A percentile compares a stretch with the other conserved stretches of the same genome.
Conservation (phyloP, 2,797 vertebrate genomes). For the Tiaroga cobitis region DNA sequence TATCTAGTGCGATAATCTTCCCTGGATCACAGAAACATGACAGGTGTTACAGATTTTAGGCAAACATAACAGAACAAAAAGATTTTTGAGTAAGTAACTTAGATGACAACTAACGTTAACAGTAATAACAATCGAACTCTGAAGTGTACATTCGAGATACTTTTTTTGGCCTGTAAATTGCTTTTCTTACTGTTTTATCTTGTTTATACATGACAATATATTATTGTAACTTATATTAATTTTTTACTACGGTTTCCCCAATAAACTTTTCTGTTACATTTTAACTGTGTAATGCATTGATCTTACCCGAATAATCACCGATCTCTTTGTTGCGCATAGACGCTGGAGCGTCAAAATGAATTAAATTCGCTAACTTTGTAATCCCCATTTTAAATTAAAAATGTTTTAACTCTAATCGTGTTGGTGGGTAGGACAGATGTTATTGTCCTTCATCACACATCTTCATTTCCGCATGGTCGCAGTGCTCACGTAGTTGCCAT, state of each 20-base stretch:
- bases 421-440: not conserved
- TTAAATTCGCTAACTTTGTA: constrained; percentile 76
- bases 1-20: constrained; percentile 80
- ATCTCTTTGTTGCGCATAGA: constrained; percentile 74
- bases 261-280: not conserved
- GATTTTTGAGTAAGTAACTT: not conserved
- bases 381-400: constrained; percentile 74
- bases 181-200: not conserved
- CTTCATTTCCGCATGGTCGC: not conserved
- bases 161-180: not conserved
- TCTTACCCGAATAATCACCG: constrained; percentile 76
- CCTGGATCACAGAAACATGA: constrained; percentile 64
- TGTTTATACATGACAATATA: not conserved
- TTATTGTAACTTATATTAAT: not conserved
- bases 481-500: not conserved
- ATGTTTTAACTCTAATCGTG: not conserved
- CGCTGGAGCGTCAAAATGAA: constrained; percentile 69
- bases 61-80: not conserved
- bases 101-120: not conserved
- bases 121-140: not conserved
- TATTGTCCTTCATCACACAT: not conserved
- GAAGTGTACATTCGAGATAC: not conserved
- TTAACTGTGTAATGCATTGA: not conserved
- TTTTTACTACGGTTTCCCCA: not conserved
- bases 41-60: not conserved